Evolutionary conservation across 2,113 vertebrate genomes (phyloP).

Genomic region (Tiliqua scincoides): DNA sequence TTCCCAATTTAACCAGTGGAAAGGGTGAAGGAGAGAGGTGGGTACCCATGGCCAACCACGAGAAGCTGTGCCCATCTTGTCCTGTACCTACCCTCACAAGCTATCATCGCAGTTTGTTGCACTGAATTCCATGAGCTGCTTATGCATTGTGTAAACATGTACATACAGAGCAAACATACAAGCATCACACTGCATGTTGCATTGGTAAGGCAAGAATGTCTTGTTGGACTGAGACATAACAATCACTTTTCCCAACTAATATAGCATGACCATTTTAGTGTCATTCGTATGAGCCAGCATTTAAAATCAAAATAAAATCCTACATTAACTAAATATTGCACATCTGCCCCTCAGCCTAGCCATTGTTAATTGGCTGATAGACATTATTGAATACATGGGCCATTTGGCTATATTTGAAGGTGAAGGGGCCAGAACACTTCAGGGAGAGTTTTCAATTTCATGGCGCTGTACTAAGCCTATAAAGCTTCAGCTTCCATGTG

Average conservation of each 20-base stretch:
- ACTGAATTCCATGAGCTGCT: neutral
- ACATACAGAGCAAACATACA: neutral
- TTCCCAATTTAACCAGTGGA: too few species aligned
- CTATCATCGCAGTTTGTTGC: neutral
- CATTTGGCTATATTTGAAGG: neutral
- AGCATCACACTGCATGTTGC: neutral
- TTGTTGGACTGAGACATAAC: neutral
- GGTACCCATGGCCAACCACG: too few species aligned
- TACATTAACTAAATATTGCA: constrained; percentile 1
- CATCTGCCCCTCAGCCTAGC: neutral
- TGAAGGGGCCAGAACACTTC: neutral
- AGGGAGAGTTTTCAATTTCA: constrained; percentile 41
- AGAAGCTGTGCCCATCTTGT: too few species aligned
- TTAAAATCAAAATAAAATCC: neutral
- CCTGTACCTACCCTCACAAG: too few species aligned
- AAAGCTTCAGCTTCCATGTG: constrained; percentile 16
- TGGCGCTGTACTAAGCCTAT: constrained; percentile 16
- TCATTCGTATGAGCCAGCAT: neutral
- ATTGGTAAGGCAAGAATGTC: neutral
- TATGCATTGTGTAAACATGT: neutral
- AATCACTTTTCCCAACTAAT: neutral
- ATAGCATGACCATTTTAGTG: neutral
- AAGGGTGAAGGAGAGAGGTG: too few species aligned
- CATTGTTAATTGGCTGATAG: neutral
- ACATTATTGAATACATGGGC: neutral